Base-by-base conservation (phyloP, 2,888 invertebrate species). In the Dasypolia templi region DNA sequence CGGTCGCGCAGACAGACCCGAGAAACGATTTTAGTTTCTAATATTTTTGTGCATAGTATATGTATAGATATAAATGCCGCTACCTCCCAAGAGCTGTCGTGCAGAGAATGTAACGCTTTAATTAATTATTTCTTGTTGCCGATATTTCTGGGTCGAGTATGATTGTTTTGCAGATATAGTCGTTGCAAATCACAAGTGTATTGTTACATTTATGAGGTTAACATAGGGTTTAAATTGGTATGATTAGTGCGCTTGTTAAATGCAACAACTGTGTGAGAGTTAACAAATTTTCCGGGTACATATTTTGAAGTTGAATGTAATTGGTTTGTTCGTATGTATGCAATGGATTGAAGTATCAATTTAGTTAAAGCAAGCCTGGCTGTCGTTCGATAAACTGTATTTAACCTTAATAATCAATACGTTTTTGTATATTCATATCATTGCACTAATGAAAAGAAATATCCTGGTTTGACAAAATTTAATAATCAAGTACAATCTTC, bases 71-170 rank as follows among this genome's bases (percentile, higher is more conserved):
- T 0, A 4, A n/a, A 39, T 77, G 72, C 68, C 74, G 80, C 72
- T 80, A 86, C 82, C 82, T 75, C 73, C 14, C 53, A 26, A 69
- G 75, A 80, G 73, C 67, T 79, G 74, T 77, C 66, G 71, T 66
- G 64, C 55, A 51, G 70, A 58, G 67, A 62, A 73, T 76, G 68
- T 59, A 63, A 49, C 51, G 66, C 62, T 84, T 86, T 80, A 80
- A 82, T 84, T 82, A 86, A 85, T 84, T 85, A 84, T 85, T 84
- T 81, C 70, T 78, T 86, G 62, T 59, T 62, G 42, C 53, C 55
- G n/a, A 63, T 62, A 75, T 80, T 46, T 66, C 55, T 72, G 58
- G 49, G 53, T 78, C n/a, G 49, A 55, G 55, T 46, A 22, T 29
- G 29, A 66, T 19, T n/a, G 42, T 44, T 62, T 66, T 55, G 53